Evolutionary conservation across 2,113 vertebrate genomes (phyloP).

Genomic region (Chloropsis cyanopogon): DNA sequence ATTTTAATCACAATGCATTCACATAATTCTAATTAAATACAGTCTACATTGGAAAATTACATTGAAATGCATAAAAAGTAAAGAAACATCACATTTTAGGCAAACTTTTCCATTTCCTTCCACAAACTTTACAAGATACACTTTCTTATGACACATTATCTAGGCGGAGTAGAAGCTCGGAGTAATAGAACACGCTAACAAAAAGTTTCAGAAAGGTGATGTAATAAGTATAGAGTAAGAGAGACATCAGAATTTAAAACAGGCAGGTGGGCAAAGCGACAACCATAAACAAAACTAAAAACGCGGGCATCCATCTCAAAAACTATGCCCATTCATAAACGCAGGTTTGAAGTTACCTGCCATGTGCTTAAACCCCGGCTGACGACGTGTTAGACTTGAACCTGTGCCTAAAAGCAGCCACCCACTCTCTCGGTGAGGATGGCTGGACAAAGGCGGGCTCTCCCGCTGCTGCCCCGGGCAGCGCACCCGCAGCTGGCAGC

Average conservation of each 20-base stretch:
- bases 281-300: not conserved
- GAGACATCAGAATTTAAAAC: not conserved
- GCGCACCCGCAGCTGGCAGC: not conserved
- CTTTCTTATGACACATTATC: not conserved
- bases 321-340: not conserved
- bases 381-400: not conserved
- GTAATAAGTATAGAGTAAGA: not conserved
- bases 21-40: not conserved
- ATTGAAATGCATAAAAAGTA: not conserved
- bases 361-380: not conserved
- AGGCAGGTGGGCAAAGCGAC: not conserved
- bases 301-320: not conserved
- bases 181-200: not conserved
- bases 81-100: not conserved
- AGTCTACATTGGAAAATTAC: not conserved
- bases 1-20: not conserved
- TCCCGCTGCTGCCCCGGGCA: not conserved
- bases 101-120: not conserved
- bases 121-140: not conserved
- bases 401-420: not conserved
- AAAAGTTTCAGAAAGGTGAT: slow-evolving; percentile 26
- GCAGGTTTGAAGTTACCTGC: not conserved
- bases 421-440: fast-evolving
- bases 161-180: not conserved
- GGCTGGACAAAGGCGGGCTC: not conserved